A percentile compares a stretch with the other conserved stretches of the same genome.
phyloP scores from a whole-genome alignment of 2,888 invertebrate genomes.

The Caradrina kadenii region DNA sequence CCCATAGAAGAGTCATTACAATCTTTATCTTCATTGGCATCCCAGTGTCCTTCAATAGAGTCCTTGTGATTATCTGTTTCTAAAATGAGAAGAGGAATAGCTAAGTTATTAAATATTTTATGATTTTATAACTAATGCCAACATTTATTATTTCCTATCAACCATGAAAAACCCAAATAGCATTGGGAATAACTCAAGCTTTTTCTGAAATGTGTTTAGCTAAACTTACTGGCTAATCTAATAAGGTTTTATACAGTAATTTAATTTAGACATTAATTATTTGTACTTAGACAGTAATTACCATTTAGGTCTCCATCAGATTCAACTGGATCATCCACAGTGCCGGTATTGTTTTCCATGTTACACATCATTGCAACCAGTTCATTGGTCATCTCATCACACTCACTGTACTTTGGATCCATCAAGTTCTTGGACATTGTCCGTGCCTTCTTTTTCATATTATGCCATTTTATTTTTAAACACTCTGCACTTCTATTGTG shows the following conservation, averaged over 20 bases:
- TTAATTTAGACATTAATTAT: not conserved
- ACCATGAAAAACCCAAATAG: not conserved
- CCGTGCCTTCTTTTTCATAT: constrained; percentile 78
- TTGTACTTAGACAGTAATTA: constrained; percentile 23
- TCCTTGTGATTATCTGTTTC: constrained; percentile 52
- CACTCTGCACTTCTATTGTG: constrained; percentile 73
- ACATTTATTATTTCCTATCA: not conserved
- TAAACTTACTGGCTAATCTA: not conserved
- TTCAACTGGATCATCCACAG: constrained; percentile 53
- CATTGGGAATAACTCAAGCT: not conserved
- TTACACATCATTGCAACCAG: constrained; percentile 72
- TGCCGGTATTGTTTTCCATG: constrained; percentile 65
- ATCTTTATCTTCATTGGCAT: constrained; percentile 64
- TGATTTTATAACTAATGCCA: not conserved
- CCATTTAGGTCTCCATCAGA: constrained; percentile 57
- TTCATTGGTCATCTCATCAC: constrained; percentile 71
- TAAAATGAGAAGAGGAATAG: constrained; percentile 29
- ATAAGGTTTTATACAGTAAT: not conserved
- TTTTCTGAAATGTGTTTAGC: not conserved
- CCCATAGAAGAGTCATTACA: constrained; percentile 56
- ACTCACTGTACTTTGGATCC: constrained; percentile 68
- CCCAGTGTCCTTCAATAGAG: constrained; percentile 56
- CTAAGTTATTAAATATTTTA: not conserved
- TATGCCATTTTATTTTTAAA: constrained; percentile 83
- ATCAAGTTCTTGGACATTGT: constrained; percentile 75